Evolutionary conservation across 2,797 vertebrate genomes (phyloP).

Genomic region (Tokudaia tokunoshimensis): DNA sequence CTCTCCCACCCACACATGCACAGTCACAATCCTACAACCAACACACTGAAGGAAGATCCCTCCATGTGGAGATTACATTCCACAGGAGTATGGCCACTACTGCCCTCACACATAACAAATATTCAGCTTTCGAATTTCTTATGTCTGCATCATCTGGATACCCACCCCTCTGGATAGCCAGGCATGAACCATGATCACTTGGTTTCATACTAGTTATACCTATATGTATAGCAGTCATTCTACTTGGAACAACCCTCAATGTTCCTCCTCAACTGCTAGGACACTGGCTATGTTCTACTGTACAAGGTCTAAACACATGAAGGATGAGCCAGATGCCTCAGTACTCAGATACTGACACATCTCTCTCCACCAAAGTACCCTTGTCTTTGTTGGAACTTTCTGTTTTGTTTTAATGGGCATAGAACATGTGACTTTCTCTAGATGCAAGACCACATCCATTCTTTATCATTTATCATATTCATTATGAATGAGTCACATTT

Average conservation of each 20-base stretch:
- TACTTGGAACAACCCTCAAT: not conserved
- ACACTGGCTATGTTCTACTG: no score
- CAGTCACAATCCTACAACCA: not conserved
- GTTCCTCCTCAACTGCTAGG: not conserved
- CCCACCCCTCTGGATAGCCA: not conserved
- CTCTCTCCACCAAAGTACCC: not conserved
- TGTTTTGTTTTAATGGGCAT: not conserved
- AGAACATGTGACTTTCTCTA: not conserved
- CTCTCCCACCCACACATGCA: not conserved
- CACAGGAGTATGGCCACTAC: fast-evolving
- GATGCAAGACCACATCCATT: not conserved
- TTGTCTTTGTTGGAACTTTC: not conserved
- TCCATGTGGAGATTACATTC: no score
- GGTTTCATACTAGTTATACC: not conserved
- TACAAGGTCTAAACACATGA: not conserved
- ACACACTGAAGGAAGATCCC: not conserved
- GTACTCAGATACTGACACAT: no score
- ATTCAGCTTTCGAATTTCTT: not conserved
- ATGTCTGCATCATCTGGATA: not conserved
- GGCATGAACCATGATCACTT: fast-evolving
- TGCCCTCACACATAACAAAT: not conserved
- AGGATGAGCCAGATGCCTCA: not conserved
- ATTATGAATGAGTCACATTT: not conserved
- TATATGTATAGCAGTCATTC: fast-evolving
- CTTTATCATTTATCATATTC: not conserved